A percentile compares a stretch with the other conserved stretches of the same genome.
Evolutionary conservation across 2,888 invertebrate species (phyloP).

Genomic region (Noctua comes): DNA sequence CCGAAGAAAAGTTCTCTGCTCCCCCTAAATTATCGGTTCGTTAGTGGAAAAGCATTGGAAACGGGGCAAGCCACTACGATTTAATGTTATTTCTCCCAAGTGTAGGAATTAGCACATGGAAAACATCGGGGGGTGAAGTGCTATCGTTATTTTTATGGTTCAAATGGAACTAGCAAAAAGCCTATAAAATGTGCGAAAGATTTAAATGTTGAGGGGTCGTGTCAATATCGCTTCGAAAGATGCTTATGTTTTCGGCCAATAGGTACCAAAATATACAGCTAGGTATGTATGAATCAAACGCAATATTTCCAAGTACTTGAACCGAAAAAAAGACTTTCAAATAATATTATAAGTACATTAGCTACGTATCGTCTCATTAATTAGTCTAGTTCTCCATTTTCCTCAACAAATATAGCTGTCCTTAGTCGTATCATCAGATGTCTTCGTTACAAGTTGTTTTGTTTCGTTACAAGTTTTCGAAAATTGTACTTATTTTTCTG

Average conservation of each 20-base stretch:
- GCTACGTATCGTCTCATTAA: background rate
- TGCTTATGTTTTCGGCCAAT: conserved; percentile 12
- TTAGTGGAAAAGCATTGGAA: conserved; percentile 83
- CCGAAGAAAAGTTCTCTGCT: conserved; percentile 72
- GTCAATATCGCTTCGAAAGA: conserved; percentile 28
- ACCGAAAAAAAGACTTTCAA: background rate
- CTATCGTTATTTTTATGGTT: conserved; percentile 64
- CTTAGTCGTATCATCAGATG: background rate
- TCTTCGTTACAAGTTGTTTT: background rate
- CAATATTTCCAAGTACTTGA: background rate
- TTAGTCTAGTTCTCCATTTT: background rate
- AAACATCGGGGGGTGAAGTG: conserved; percentile 76
- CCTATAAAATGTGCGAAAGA: conserved; percentile 58
- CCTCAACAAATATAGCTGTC: background rate
- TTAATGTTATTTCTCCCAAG: conserved; percentile 89
- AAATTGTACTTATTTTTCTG: background rate
- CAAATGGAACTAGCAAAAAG: conserved; percentile 56
- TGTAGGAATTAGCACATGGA: conserved; percentile 86
- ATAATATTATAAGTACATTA: background rate
- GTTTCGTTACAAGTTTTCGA: background rate
- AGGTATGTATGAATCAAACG: background rate
- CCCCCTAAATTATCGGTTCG: conserved; percentile 85
- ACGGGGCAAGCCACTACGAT: conserved; percentile 74
- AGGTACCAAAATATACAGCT: background rate
- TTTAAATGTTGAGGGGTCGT: conserved; percentile 53